Evolutionary conservation across 2,888 invertebrate genomes (phyloP), one percentile per base, ranked within the genome.

Genomic region (Amiota communis): DNA sequence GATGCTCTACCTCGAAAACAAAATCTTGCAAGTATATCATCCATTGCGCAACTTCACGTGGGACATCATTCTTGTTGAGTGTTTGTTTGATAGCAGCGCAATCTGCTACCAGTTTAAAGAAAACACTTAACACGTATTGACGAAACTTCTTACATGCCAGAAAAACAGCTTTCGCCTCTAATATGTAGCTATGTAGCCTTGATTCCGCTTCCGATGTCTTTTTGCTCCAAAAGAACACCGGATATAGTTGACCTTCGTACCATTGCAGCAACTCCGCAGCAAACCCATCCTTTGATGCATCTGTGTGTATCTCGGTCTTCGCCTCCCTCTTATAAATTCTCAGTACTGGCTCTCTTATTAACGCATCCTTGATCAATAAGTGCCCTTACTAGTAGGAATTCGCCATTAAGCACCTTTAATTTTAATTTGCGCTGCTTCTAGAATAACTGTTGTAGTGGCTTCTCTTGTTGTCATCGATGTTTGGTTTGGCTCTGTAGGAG

Each of bases 1-100:
- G 75, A 71, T 82, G 80, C 56, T 80, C 78, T n/a, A 77, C 75
- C 8, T 51, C 71, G 48, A 77, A 83, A 15, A 78, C 70, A 47
- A 76, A 83, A 15, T 83, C 78, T 64, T 77, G 75, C 8, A 76
- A 61, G 15, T 73, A 73, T 15, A 78, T n/a, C 12, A 77, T 70
- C 76, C 74, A 80, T 15, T 75, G 70, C 3, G 74, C 75, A 1
- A 79, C 80, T 20, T 74, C 68, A 4, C 74, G 61, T 8, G 74
- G 73, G 10, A 78, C 67, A 49, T 78, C 75, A 46, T 77, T 78
- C 23, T 81, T 79, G 9, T 68, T 72, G 15, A 75, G 57, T 1
- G 77, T 78, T 51, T 77, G 76, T 15, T 74, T 72, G 23, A 78
- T 77, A 6, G 79, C 76, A 15, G 74, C 74, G 36, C 79, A 81